phyloP scores from a whole-genome alignment of 2,797 vertebrate genomes.

The Amblyraja radiata region DNA sequence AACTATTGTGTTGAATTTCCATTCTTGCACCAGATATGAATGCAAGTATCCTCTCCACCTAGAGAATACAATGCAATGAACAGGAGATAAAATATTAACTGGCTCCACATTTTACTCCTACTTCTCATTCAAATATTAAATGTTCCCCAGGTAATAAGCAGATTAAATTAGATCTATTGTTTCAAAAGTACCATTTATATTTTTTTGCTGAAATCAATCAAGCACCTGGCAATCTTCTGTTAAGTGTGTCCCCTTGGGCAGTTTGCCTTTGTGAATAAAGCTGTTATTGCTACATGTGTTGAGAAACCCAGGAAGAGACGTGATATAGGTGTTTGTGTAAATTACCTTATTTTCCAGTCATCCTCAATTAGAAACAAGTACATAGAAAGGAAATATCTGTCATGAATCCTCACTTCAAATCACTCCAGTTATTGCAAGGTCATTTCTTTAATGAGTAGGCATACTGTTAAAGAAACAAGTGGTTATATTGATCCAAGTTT shows the following conservation, averaged over 20 bases:
- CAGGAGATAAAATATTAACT: neutral
- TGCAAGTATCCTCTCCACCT: neutral
- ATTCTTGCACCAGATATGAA: neutral
- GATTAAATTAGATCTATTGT: neutral
- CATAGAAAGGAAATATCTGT: neutral
- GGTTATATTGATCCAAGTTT: neutral
- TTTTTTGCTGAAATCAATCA: neutral
- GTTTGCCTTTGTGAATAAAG: neutral
- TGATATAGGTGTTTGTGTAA: neutral
- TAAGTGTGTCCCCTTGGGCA: neutral
- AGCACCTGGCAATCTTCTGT: neutral
- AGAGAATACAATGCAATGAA: neutral
- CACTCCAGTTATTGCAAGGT: neutral
- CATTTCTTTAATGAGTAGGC: neutral
- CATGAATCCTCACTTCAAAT: neutral
- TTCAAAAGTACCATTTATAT: neutral
- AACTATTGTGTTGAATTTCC: neutral
- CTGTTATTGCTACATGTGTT: neutral
- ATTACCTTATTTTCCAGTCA: neutral
- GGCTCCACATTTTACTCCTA: neutral
- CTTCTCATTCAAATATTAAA: neutral
- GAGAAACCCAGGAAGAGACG: neutral
- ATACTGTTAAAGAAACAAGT: neutral
- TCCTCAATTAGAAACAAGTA: neutral
- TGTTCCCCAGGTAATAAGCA: neutral